These are phyloP conservation scores for Horisme vitalbata DNA, from an alignment of 2,888 invertebrate genomes.

Conservation along the genomic window DNA sequence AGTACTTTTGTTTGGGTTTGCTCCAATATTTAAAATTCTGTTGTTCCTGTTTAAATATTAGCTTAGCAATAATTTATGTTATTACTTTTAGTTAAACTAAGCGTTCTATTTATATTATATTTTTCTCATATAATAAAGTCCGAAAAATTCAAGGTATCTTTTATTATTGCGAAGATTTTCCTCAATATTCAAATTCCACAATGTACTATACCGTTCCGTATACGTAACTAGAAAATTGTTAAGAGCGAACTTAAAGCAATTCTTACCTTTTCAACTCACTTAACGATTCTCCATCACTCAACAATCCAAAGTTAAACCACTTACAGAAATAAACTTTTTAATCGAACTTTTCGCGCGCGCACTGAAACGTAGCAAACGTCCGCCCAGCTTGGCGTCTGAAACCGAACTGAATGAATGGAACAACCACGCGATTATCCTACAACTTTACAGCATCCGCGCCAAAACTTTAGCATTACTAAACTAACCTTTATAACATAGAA, in stretches of 20 bases:
- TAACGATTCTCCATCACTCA: slow-evolving; percentile 14
- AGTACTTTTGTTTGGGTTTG: too few species aligned
- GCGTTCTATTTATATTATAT: too few species aligned
- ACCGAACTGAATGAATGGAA: slow-evolving; percentile 19
- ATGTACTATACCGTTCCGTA: too few species aligned
- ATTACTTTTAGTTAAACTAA: too few species aligned
- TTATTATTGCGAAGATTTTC: too few species aligned
- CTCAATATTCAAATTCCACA: too few species aligned
- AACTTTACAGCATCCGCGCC: not conserved
- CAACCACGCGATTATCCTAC: slow-evolving; percentile 6
- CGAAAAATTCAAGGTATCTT: too few species aligned
- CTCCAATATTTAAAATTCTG: too few species aligned
- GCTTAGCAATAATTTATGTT: too few species aligned
- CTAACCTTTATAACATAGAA: not conserved
- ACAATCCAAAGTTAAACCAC: slow-evolving; percentile 21
- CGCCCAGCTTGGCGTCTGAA: slow-evolving; percentile 10
- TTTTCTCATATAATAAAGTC: too few species aligned
- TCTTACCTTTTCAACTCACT: slow-evolving; percentile 16
- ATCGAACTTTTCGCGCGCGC: slow-evolving; percentile 28
- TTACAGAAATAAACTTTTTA: slow-evolving; percentile 25
- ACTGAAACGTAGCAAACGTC: slow-evolving; percentile 13
- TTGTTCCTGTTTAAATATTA: too few species aligned
- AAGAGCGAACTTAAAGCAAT: not conserved
- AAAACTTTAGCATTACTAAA: not conserved
- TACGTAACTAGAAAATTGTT: too few species aligned